Evolutionary conservation across 1,140 invertebrate genomes (phyloP), one percentile per base, ranked within the genome.

Genomic region (Drosophila virilis): DNA sequence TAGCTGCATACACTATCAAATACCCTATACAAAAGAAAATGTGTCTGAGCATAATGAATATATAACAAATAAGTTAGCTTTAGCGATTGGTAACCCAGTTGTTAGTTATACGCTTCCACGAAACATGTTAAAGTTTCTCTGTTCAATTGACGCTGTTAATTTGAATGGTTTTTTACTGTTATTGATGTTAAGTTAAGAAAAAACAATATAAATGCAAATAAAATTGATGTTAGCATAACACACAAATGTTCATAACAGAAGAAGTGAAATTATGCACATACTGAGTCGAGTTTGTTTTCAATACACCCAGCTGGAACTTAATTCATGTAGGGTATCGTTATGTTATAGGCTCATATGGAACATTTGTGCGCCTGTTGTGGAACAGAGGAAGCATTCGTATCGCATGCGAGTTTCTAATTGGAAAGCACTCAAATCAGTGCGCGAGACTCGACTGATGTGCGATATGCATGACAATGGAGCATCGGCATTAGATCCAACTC

Each of bases 361-460:
- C 10, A 59, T 43, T 46, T 46, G 57, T 9, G 17, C n/a, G 40
- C 5, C 54, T 58, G 69, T 54, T 72, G 45, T 35, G 62, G 45
- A 22, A 37, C 73, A 51, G 55, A 54, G 43, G 46, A 28, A 28
- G 67, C 58, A 51, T 48, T 70, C 48, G 46, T 67, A 70, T 84
- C 72, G 76, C 77, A 77, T 79, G 83, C 68, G 65, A 79, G 68
- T 33, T 57, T 70, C 71, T 58, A 76, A 86, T 86, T 88, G 83
- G 62, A 67, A 72, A 77, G 65, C 84, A 83, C 84, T 83, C 83
- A 89, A 88, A 88, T 89, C 83, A 88, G 54, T 69, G 83, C 65
- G 22, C 5, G 22, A 28, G 43, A 46, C 40, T 50, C 45, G 71
- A 13, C 61, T 78, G 75, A 75, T 82, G 71, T 71, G 64, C 64